Evolutionary conservation across 2,888 invertebrate genomes (phyloP).

Genomic region (Cerastis leucographa): DNA sequence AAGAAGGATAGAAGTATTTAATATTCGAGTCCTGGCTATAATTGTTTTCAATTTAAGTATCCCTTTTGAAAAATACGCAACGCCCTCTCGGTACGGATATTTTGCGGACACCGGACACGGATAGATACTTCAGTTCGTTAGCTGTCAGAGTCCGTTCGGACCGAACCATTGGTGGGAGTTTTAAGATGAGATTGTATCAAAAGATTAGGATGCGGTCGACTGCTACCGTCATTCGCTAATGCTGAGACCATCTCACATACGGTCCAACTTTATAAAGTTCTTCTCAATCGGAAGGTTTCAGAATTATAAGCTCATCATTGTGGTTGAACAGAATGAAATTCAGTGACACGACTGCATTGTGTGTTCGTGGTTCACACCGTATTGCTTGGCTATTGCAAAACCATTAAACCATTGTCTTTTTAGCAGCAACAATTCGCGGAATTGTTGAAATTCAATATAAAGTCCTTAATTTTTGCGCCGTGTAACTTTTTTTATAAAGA

Average conservation of each 20-base stretch:
- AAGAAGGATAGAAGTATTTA: constrained; percentile 10
- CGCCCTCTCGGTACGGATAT: background rate
- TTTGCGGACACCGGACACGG: background rate
- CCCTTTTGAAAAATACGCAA: background rate
- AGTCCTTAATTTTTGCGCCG: background rate
- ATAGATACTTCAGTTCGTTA: background rate
- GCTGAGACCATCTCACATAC: background rate
- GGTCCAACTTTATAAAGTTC: background rate
- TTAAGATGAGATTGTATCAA: background rate
- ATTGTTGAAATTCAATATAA: background rate
- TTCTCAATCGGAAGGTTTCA: background rate
- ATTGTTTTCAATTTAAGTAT: constrained; percentile 26
- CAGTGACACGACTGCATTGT: background rate
- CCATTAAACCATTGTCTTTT: background rate
- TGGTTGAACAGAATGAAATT: background rate
- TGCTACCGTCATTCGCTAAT: background rate
- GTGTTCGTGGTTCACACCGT: background rate
- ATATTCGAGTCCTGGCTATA: background rate
- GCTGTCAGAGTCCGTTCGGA: background rate
- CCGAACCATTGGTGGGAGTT: background rate
- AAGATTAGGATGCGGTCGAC: background rate
- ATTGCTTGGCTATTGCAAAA: background rate
- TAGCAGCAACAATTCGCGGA: background rate
- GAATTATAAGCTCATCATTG: background rate
- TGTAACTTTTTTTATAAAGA: background rate